A percentile compares a stretch with the other conserved stretches of the same genome.
These are phyloP conservation scores for Nebria salina DNA, from an alignment of 2,888 invertebrate species.

Conservation along the genomic window DNA sequence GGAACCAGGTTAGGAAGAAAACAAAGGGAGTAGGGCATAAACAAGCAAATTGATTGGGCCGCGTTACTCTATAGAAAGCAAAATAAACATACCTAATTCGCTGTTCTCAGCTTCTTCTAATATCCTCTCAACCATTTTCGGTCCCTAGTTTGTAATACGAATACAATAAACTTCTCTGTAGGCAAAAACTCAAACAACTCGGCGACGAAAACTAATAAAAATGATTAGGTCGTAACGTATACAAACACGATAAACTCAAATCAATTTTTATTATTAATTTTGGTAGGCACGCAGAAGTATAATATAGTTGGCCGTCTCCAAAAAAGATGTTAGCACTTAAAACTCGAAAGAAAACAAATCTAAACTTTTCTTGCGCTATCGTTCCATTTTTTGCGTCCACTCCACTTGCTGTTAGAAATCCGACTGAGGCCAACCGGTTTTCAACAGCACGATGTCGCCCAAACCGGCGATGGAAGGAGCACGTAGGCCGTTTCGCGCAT, in stretches of 20 bases:
- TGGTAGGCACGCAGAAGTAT: slow-evolving; percentile 33
- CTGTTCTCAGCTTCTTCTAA: slow-evolving; percentile 70
- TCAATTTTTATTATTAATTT: slow-evolving; percentile 41
- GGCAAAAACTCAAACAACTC: slow-evolving; percentile 35
- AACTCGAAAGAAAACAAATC: slow-evolving; percentile 46
- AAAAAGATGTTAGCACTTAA: slow-evolving; percentile 47
- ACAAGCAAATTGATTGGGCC: slow-evolving; percentile 2
- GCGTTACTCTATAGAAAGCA: background rate
- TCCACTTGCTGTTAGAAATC: slow-evolving; percentile 60
- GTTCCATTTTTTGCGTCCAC: slow-evolving; percentile 57
- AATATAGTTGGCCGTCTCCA: slow-evolving; percentile 43
- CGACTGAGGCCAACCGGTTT: slow-evolving; percentile 56
- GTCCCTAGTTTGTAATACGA: background rate
- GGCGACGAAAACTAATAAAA: slow-evolving; percentile 42
- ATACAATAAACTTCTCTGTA: slow-evolving; percentile 32
- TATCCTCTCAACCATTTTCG: slow-evolving; percentile 73
- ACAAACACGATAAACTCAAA: slow-evolving; percentile 25
- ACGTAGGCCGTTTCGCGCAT: slow-evolving; percentile 39
- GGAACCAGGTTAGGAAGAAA: slow-evolving; percentile 35
- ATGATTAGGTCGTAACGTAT: slow-evolving; percentile 36
- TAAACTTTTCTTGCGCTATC: slow-evolving; percentile 55
- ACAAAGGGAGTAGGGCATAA: slow-evolving; percentile 41
- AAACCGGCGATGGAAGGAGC: slow-evolving; percentile 18
- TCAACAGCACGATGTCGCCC: slow-evolving; percentile 14
- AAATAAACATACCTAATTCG: slow-evolving; percentile 59